Base-by-base conservation (phyloP, 2,797 vertebrate species). In the Cossypha niveicapilla region DNA sequence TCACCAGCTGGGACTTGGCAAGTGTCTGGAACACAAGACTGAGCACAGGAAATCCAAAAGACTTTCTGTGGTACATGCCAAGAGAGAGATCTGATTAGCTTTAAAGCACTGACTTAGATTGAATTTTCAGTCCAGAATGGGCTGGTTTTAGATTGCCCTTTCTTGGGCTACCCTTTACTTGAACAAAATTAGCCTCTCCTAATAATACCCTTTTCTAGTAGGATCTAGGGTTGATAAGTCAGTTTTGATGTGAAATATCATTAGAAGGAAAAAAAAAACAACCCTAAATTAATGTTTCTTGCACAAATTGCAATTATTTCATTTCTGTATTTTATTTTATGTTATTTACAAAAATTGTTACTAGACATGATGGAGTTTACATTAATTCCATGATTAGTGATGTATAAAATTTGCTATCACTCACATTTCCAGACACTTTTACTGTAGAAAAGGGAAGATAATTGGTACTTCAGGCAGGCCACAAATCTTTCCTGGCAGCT, bases 391-490 rank as follows among this genome's bases (percentile, higher is more conserved):
- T 96, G 39, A 57, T 96, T 94, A 95, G 61, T 54, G 94, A 95
- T 97, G 91, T 94, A 94, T 95, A 96, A 97, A 97, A 97, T 97
- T 95, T 96, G 79, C 91, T 89, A 94, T 90, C 93, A 76, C 80
- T 98, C 87, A 96, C 66, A 71, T 96, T 95, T 94, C 77, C 76
- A 95, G 95, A 96, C 95, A 94, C 57, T 97, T 97, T 97, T 96
- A 95, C 83, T 88, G 67, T 76, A 92, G 94, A 96, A 97, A 97
- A 94, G 92, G 53, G 81, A 97, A 97, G 94, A 92, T 97, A 97
- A 97, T 97, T 97, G 95, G 94, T 97, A 96, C 95, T 96, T 97
- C 79, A 96, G 88, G 92, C 95, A 95, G 96, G 56, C 91, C 92
- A 96, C 96, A 97, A 97, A 97, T 97, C 95, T 96, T 83, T 85